Conservation (phyloP, 2,888 invertebrate genomes). For the Nemotelus pantherinus region DNA sequence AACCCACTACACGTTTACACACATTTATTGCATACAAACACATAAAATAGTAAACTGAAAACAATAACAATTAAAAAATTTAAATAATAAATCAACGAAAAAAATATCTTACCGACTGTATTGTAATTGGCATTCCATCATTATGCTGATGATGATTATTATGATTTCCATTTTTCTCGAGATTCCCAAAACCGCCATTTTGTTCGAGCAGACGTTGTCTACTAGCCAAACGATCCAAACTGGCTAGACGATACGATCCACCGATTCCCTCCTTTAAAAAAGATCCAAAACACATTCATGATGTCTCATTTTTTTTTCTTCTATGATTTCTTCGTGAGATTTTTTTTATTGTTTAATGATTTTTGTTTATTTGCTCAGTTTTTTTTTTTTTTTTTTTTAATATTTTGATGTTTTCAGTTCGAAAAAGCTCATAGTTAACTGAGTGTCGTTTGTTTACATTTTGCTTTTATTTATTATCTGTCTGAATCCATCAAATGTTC, state of each 20-base stretch:
- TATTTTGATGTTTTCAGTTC: no score
- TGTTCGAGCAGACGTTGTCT: slow-evolving; percentile 84
- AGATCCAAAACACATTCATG: slow-evolving; percentile 16
- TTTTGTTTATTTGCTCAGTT: background rate
- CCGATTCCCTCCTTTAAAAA: slow-evolving; percentile 70
- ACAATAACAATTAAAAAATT: slow-evolving; percentile 5
- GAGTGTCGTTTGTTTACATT: no score
- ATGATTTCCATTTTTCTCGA: slow-evolving; percentile 54
- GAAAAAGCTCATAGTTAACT: no score
- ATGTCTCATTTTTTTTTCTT: slow-evolving; percentile 1
- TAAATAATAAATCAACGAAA: background rate
- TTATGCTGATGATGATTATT: slow-evolving; percentile 52
- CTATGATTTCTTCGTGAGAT: slow-evolving; percentile 6
- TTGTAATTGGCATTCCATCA: slow-evolving; percentile 44
- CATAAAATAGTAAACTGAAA: background rate
- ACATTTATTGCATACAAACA: no score
- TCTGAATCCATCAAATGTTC: slow-evolving; percentile 1
- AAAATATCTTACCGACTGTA: slow-evolving; percentile 49
- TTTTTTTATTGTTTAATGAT: slow-evolving; percentile 5
- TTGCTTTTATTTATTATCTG: no score
- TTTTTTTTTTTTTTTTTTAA: no score
- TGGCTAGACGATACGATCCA: slow-evolving; percentile 81
- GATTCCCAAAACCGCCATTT: slow-evolving; percentile 56
- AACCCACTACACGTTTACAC: no score
- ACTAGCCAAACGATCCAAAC: slow-evolving; percentile 83